Evolutionary conservation across 2,797 vertebrate species (phyloP).

Genomic region (Tinamus major): DNA sequence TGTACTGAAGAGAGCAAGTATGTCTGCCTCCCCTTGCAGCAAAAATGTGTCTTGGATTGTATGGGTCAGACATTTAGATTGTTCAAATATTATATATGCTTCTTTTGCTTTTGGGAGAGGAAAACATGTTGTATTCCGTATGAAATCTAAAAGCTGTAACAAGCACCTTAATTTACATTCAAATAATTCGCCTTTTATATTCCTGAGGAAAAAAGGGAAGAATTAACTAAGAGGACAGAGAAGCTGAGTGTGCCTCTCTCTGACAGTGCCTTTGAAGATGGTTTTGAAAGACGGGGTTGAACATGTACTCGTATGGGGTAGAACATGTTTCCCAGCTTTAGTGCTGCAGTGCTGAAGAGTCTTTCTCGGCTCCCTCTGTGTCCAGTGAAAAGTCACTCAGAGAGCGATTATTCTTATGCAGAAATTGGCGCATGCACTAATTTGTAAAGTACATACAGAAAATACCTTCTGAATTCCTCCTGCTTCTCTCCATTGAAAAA

Average conservation of each 20-base stretch:
- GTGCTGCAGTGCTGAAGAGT: background rate
- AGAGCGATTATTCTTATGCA: background rate
- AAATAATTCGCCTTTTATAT: background rate
- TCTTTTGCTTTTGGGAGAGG: background rate
- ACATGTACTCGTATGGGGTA: background rate
- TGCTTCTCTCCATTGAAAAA: background rate
- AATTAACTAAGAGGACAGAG: background rate
- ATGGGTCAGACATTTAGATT: background rate
- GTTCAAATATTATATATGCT: background rate
- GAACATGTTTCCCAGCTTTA: background rate
- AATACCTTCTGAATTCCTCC: background rate
- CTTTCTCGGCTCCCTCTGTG: background rate
- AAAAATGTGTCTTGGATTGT: background rate
- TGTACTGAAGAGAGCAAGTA: background rate
- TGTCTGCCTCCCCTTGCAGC: background rate
- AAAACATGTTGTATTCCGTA: background rate
- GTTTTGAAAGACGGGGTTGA: background rate
- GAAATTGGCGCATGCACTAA: background rate
- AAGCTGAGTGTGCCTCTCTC: background rate
- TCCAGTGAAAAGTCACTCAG: background rate
- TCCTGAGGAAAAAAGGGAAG: background rate
- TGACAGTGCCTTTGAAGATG: background rate
- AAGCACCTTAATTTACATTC: background rate
- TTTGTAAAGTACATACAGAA: background rate
- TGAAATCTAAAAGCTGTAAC: background rate